These are phyloP conservation scores for Myripristis murdjan DNA, from an alignment of 2,797 vertebrate genomes.

Conservation along the genomic window DNA sequence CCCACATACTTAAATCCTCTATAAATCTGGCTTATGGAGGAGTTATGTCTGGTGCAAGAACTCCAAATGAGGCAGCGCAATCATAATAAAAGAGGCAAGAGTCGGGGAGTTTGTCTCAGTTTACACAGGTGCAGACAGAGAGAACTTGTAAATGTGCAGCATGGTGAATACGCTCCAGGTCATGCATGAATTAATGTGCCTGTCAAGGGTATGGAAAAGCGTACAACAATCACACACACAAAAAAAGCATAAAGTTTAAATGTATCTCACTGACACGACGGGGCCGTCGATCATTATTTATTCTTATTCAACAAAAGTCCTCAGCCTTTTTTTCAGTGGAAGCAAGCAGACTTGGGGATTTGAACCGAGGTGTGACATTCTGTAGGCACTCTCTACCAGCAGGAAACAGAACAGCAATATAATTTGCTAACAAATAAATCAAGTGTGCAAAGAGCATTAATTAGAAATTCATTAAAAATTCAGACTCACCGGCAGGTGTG, in stretches of 20 bases:
- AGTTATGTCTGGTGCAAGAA: conserved; percentile 3
- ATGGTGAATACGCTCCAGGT: conserved; percentile 33
- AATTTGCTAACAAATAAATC: conserved; percentile 87
- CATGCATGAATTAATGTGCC: conserved; percentile 27
- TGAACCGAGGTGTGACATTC: conserved; percentile 64
- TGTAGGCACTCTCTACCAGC: conserved; percentile 65
- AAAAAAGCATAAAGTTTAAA: conserved; percentile 50
- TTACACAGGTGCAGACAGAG: conserved; percentile 50
- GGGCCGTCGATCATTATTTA: conserved; percentile 31
- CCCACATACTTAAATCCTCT: conserved; percentile 11
- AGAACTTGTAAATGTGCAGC: conserved; percentile 7
- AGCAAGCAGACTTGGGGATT: conserved; percentile 52
- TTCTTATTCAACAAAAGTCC: conserved; percentile 32
- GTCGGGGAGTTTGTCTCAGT: conserved; percentile 17
- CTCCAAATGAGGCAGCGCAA: conserved; percentile 22
- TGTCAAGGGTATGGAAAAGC: conserved; percentile 43
- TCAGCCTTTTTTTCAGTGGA: conserved; percentile 30
- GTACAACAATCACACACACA: conserved; percentile 48
- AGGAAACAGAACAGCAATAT: conserved; percentile 79
- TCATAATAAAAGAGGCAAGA: conserved; percentile 21
- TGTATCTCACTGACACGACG: conserved; percentile 50
- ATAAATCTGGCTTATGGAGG: conserved; percentile 1
- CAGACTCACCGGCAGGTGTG: conserved; percentile 89
- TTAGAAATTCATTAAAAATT: conserved; percentile 91
- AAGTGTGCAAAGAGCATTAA: conserved; percentile 89